Evolutionary conservation across 2,797 vertebrate species (phyloP).

Genomic region (Phyllotis vaccarum): DNA sequence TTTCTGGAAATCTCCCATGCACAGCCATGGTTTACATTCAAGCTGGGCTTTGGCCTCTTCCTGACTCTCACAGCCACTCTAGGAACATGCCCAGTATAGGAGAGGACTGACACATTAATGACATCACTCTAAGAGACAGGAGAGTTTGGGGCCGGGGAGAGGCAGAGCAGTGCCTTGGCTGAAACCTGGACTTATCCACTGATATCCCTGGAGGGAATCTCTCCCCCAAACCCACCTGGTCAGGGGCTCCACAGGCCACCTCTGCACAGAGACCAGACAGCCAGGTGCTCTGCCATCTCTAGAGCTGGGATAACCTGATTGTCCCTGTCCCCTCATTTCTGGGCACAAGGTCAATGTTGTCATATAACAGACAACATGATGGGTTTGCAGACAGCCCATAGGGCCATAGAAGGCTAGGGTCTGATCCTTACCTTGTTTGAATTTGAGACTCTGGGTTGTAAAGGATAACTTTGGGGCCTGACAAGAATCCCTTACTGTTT

Average conservation of each 20-base stretch:
- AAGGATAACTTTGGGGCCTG: neutral
- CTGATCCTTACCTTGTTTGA: no score
- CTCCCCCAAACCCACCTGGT: rapidly evolving
- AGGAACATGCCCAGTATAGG: neutral
- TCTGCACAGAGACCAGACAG: neutral
- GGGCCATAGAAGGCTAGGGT: neutral
- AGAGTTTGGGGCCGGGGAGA: neutral
- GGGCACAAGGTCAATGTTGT: neutral
- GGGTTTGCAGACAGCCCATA: neutral
- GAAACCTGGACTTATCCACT: neutral
- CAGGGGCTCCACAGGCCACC: no score
- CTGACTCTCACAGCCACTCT: neutral
- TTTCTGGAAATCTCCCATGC: neutral
- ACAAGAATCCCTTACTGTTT: neutral
- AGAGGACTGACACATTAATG: neutral
- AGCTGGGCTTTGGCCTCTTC: neutral
- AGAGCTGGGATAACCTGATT: neutral
- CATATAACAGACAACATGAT: neutral
- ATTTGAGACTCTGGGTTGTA: neutral
- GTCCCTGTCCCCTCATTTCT: neutral
- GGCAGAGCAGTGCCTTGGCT: neutral
- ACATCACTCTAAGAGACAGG: neutral
- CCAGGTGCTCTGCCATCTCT: neutral
- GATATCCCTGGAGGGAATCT: neutral
- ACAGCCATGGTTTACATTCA: neutral